These are phyloP conservation scores for Cynodonichthys magdalenae DNA, from an alignment of 2,797 vertebrate species.

Conservation along the genomic window DNA sequence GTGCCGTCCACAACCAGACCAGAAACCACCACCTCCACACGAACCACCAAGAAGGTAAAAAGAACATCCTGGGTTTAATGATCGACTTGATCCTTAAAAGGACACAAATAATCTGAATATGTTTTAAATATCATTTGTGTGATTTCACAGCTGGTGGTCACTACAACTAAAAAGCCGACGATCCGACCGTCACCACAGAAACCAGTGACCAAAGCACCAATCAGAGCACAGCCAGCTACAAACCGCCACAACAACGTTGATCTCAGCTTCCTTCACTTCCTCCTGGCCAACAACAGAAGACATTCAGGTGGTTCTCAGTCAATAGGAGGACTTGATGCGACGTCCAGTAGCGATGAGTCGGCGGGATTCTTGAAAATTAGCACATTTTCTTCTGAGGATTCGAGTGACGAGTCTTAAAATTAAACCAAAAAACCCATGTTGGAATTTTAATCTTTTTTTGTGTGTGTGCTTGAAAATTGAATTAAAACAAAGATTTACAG, in stretches of 20 bases:
- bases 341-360: slow-evolving; percentile 28
- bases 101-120: background rate
- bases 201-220: slow-evolving; percentile 13
- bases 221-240: slow-evolving; percentile 8
- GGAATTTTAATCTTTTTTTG: background rate
- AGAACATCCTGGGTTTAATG: background rate
- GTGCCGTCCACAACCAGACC: background rate
- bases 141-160: slow-evolving; percentile 10
- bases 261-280: slow-evolving; percentile 22
- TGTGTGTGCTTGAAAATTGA: background rate
- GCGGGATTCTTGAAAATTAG: background rate
- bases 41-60: slow-evolving; percentile 25
- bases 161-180: background rate
- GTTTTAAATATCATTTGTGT: background rate
- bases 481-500: too few species aligned
- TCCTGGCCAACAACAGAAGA: slow-evolving; percentile 35
- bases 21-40: background rate
- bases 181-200: slow-evolving; percentile 3
- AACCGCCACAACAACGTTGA: background rate
- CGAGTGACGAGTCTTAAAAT: slow-evolving; percentile 50
- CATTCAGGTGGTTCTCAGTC: background rate
- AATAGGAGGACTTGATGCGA: background rate
- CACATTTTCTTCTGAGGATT: slow-evolving; percentile 43
- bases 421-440: background rate
- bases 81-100: too few species aligned